Evolutionary conservation across 2,113 vertebrate genomes (phyloP).

Genomic region (Lucifuga dentata): DNA sequence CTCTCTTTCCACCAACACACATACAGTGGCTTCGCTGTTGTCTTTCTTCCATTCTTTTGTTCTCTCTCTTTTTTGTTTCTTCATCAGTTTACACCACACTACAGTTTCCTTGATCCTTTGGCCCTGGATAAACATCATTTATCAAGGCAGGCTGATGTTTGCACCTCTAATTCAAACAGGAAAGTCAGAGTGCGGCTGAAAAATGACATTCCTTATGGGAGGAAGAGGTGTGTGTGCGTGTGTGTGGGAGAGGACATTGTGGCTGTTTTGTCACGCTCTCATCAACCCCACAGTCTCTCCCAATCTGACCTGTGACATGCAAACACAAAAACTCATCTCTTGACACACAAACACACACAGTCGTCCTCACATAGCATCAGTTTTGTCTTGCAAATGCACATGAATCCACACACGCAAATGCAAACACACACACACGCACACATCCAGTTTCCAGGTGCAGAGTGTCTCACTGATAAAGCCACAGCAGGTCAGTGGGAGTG

Average conservation of each 20-base stretch:
- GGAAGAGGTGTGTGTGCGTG: constrained; percentile 17
- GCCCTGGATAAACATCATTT: constrained; percentile 75
- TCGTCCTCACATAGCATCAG: background rate
- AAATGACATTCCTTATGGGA: constrained; percentile 72
- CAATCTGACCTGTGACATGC: constrained; percentile 59
- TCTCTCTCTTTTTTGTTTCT: constrained; percentile 42
- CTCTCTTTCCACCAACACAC: constrained; percentile 1
- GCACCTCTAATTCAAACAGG: constrained; percentile 78
- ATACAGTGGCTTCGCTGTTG: constrained; percentile 4
- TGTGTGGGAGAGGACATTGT: constrained; percentile 34
- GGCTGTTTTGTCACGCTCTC: constrained; percentile 62
- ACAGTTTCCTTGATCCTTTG: constrained; percentile 74
- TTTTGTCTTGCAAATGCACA: too few relatives aligned
- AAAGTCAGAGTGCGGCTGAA: constrained; percentile 68
- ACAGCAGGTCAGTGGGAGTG: constrained; percentile 51
- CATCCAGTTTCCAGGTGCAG: constrained; percentile 62
- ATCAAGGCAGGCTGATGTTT: constrained; percentile 73
- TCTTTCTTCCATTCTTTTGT: constrained; percentile 31
- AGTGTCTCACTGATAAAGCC: constrained; percentile 68
- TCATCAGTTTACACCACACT: constrained; percentile 79
- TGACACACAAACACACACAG: background rate
- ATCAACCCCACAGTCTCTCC: constrained; percentile 57
- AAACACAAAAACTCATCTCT: constrained; percentile 13
- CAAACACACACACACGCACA: constrained; percentile 18
- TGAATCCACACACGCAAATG: background rate